Conservation (phyloP, 2,797 vertebrate species). For the Fringilla coelebs region DNA sequence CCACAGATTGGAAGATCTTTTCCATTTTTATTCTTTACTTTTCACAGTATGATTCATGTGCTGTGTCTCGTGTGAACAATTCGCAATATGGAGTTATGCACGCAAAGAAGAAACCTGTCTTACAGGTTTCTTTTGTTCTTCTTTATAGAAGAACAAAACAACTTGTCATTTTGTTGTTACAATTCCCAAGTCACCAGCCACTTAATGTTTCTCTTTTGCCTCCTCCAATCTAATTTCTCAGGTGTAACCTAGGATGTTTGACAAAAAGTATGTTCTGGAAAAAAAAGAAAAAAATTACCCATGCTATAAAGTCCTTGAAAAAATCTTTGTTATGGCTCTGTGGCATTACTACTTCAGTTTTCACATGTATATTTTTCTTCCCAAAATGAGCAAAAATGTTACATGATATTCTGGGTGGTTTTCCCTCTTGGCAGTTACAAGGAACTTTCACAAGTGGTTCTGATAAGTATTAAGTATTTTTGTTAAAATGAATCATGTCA, state of each 20-base stretch:
- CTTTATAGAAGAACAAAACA: background rate
- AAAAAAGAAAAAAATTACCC: rapidly evolving
- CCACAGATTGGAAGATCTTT: background rate
- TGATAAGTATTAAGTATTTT: conserved; percentile 11
- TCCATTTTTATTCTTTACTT: background rate
- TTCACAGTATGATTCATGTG: background rate
- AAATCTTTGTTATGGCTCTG: background rate
- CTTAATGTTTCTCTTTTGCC: background rate
- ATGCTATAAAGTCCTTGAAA: background rate
- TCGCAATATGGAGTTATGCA: background rate
- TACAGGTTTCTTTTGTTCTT: no score
- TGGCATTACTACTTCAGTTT: background rate
- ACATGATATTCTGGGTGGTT: background rate
- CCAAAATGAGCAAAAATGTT: background rate
- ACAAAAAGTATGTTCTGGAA: background rate
- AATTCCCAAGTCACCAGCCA: background rate
- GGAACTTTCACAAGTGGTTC: conserved; percentile 6
- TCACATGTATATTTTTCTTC: background rate
- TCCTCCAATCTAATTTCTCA: background rate
- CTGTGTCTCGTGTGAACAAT: background rate
- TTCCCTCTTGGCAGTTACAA: background rate
- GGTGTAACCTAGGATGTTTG: background rate
- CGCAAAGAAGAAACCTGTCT: background rate
- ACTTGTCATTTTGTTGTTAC: background rate
- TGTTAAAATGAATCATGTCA: background rate